Evolutionary conservation across 2,113 vertebrate genomes (phyloP).

Genomic region (Dicrurus megarhynchus): DNA sequence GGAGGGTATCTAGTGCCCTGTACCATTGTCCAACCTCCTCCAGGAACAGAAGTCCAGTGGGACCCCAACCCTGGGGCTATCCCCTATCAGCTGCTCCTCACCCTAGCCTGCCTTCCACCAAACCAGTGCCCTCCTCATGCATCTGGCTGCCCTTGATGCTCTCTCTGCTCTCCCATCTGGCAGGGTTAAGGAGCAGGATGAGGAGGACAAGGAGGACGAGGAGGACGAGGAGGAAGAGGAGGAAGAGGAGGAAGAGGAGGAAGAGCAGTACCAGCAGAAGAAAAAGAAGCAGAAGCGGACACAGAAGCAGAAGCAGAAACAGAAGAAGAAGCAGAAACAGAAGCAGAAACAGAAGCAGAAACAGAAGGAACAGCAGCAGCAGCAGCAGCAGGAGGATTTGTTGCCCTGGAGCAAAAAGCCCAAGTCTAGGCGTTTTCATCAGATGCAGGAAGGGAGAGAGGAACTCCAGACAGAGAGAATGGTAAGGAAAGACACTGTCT

Average conservation of each 20-base stretch:
- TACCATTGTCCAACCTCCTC: background rate
- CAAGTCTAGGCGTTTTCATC: background rate
- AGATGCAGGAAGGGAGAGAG: background rate
- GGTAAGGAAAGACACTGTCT: conserved; percentile 2
- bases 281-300: background rate
- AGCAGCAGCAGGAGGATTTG: conserved; percentile 55
- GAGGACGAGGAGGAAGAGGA: background rate
- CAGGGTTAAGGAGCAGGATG: conserved; percentile 36
- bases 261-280: background rate
- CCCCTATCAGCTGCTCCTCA: background rate
- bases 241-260: background rate
- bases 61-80: background rate
- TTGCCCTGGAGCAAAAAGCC: background rate
- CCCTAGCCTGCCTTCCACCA: background rate
- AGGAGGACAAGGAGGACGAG: background rate
- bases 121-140: background rate
- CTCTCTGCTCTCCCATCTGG: background rate
- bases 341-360: background rate
- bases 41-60: background rate
- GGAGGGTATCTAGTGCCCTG: background rate
- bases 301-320: background rate
- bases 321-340: background rate
- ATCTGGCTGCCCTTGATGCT: background rate
- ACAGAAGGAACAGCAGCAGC: background rate
- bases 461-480: background rate